Base-by-base conservation (phyloP, 2,797 vertebrate species). In the Sebastes hubbsi region DNA sequence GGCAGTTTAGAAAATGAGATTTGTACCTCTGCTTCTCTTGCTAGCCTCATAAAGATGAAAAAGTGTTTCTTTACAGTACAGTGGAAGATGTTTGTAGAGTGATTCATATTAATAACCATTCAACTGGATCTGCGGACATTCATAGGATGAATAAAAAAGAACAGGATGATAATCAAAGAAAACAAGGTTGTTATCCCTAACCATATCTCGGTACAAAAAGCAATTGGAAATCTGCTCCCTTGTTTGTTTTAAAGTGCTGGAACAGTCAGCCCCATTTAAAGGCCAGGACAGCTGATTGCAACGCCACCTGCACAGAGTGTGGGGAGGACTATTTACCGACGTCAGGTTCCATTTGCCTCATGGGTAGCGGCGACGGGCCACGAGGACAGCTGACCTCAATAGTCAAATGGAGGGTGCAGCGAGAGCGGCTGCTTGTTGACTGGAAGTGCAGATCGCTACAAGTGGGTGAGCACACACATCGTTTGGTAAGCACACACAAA, bases 261-360 rank as follows among this genome's bases (percentile, higher is more conserved):
- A 86, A 71, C 82, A 77, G 81, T 80, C 85, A 71, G 72, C 3
- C 55, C 76, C 49, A 63, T 87, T 91, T 90, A 90, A 85, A 88
- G 65, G 75, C 59, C 73, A 18, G 74, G 89, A 90, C 84, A 85
- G 72, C 63, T 91, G 88, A 93, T 79, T 85, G 78, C 73, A 74
- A 56, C 22, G 24, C 80, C 88, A 88, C 92, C 87, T 91, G 87
- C 83, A 78, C 71, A 67, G 55, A 77, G 77, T 61, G 55, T 56
- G 56, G 46, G 59, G 63, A 79, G 70, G 76, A 83, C 86, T 81
- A 77, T 74, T 94, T 91, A 80, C 80, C 54, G 1, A 86, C 25
- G 87, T 93, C 93, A 91, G 82, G 5, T 89, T 87, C 66, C 75
- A 91, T 92, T 95, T 92, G 66, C 77, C 72, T 83, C 83, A 77